Evolutionary conservation across 1,140 invertebrate species (phyloP), one percentile per base, ranked within the genome.

Genomic region (Tetramorium parvispinum): DNA sequence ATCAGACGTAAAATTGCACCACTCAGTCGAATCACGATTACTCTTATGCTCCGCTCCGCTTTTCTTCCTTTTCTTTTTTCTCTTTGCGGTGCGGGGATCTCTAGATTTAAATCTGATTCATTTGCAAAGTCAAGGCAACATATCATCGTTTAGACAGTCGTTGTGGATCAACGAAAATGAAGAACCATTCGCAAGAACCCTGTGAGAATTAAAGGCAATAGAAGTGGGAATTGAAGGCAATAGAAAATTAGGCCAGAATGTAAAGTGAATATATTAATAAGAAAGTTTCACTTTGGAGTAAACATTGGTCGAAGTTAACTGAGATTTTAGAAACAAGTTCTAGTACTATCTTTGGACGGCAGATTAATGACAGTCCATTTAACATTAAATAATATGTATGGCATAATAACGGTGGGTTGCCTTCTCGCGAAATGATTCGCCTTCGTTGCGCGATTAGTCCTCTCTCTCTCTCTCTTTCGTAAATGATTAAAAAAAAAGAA

Each of bases 1-100:
- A 59, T 46, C 68, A 43, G 65, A 82, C 66, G 13, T 82, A 46
- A 82, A 27, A 83, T 83, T 83, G 79, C 79, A 83, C 79, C 71
- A 73, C 79, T 83, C 53, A 55, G n/a, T 83, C 13, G 68, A 83
- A 73, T 75, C 53, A 75, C 57, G 51, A 82, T 46, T 68, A 81
- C 46, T 55, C 18, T 6, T 3, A 4, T n/a, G 2, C 65, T 27
- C 18, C 21, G 18, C 8, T 0, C 40, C n/a, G n/a, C 7, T 32
- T 32, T 3, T 40, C 21, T 10, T 11, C 3, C 43, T 2, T 37
- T 53, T 32, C 10, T 24, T 13, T 13, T 10, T n/a, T 46, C 59
- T 16, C 3, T 55, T 18, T 10, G 11, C 16, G 18, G 3, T 71
- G 10, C 10, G 1, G 10, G 16, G 2, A 51, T 21, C 2, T 43